Evolutionary conservation across 2,888 invertebrate genomes (phyloP).

Genomic region (Frankliniella fusca): DNA sequence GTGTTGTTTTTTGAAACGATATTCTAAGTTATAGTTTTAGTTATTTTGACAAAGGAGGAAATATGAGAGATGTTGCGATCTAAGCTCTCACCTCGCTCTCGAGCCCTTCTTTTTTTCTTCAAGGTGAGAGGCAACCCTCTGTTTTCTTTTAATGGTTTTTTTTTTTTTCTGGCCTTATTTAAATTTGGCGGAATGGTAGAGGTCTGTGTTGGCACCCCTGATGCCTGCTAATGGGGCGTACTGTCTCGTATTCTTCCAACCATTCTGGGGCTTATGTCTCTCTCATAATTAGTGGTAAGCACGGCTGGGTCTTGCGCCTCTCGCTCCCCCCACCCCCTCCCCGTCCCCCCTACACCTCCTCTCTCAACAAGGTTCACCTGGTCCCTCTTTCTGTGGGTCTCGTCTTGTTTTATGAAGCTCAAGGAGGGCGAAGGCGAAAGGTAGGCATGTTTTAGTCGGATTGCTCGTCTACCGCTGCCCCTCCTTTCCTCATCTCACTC

Average conservation of each 20-base stretch:
- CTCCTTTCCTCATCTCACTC: neutral
- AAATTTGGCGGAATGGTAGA: neutral
- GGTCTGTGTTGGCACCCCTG: constrained; percentile 7
- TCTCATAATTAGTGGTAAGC: constrained; percentile 9
- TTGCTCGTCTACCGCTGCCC: neutral
- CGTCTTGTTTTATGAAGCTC: constrained; percentile 1
- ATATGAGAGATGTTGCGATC: no score
- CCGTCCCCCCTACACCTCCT: neutral
- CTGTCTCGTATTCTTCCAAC: neutral
- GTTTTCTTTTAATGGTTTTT: neutral
- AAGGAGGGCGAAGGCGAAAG: neutral
- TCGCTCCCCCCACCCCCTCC: neutral
- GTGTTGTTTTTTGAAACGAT: neutral
- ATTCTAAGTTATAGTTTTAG: neutral
- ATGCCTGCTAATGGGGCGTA: neutral
- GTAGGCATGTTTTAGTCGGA: neutral
- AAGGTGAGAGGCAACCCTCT: neutral
- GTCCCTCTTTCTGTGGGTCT: neutral
- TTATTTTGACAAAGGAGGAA: neutral
- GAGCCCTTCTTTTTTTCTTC: no score
- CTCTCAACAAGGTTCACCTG: neutral
- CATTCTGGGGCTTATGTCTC: constrained; percentile 13
- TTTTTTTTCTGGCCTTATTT: neutral
- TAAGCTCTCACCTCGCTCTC: no score
- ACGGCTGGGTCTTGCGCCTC: neutral